phyloP scores from a whole-genome alignment of 2,888 invertebrate species.

The Coronaproctus castanopsis region DNA sequence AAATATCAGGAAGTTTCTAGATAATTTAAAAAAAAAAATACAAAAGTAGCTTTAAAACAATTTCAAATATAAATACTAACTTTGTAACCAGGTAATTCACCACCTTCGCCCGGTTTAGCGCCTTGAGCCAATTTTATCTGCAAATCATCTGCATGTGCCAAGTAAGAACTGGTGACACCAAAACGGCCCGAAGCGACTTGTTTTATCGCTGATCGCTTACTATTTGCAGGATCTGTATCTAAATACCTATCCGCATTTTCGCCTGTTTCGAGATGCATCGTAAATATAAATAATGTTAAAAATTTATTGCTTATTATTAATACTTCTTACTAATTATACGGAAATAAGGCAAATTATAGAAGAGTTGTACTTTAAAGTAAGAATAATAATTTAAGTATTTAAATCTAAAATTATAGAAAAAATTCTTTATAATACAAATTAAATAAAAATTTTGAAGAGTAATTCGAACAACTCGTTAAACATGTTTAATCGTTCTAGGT shows the following conservation, averaged over 20 bases:
- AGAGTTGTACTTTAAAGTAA: no score
- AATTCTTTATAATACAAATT: no score
- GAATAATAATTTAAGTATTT: no score
- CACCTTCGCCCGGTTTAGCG: constrained; percentile 97
- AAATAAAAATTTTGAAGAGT: no score
- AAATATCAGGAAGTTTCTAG: no score
- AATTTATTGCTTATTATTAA: background rate
- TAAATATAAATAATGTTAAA: constrained; percentile 1
- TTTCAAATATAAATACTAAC: constrained; percentile 24
- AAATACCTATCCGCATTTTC: constrained; percentile 47
- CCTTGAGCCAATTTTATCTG: constrained; percentile 99
- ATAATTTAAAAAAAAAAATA: no score
- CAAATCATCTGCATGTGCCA: constrained; percentile 92
- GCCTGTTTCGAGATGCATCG: constrained; percentile 24
- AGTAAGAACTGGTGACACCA: constrained; percentile 91
- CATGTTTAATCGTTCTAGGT: no score
- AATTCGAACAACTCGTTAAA: no score
- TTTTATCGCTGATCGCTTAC: constrained; percentile 85
- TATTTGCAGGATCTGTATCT: constrained; percentile 55
- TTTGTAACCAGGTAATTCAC: constrained; percentile 77
- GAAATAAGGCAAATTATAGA: no score
- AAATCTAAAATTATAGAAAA: no score
- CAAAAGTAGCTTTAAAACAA: no score
- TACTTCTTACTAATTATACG: background rate
- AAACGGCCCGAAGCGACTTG: constrained; percentile 97